Conservation (phyloP, 2,113 vertebrate genomes). For the Uropsilus gracilis region DNA sequence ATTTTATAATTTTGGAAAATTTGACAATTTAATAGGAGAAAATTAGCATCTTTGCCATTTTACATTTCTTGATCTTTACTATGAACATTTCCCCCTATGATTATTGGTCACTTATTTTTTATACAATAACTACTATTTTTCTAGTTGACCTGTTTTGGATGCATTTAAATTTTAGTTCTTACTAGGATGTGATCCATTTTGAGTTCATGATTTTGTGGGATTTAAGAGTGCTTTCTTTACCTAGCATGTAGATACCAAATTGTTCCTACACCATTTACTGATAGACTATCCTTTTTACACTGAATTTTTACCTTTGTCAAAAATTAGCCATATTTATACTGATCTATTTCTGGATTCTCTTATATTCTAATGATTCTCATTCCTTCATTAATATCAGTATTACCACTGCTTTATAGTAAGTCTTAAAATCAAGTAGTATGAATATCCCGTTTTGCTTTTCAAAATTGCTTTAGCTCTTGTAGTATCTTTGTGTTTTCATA, state of each 20-base stretch:
- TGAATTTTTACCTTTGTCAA: neutral
- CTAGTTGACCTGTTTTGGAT: neutral
- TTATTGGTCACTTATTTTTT: neutral
- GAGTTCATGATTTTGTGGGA: neutral
- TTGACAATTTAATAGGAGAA: neutral
- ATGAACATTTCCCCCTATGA: neutral
- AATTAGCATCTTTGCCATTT: neutral
- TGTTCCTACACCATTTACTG: neutral
- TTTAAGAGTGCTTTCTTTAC: neutral
- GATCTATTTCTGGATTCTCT: neutral
- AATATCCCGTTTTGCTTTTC: neutral
- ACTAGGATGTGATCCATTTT: neutral
- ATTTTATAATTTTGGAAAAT: neutral
- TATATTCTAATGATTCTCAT: neutral
- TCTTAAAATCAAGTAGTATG: neutral
- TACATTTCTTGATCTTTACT: neutral
- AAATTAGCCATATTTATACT: neutral
- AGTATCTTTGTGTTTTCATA: neutral
- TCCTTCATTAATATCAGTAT: neutral
- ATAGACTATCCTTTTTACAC: neutral
- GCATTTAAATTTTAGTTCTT: neutral
- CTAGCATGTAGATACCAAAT: neutral
- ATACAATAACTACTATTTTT: neutral
- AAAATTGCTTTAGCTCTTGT: neutral
- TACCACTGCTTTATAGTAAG: neutral